phyloP scores from a whole-genome alignment of 2,113 vertebrate genomes.

The Rhizomys pruinosus region DNA sequence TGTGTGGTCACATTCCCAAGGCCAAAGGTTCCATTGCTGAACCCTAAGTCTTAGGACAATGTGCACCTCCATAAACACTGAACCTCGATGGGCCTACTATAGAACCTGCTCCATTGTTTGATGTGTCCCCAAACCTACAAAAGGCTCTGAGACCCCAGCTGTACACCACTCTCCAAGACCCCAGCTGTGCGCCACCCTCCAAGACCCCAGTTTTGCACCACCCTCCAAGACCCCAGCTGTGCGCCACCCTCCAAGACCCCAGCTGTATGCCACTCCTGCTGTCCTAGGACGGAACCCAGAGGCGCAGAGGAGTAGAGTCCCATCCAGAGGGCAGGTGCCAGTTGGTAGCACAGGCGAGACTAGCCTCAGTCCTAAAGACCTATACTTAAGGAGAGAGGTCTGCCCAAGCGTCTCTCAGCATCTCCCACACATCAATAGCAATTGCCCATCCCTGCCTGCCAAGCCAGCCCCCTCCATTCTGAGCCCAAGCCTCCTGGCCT shows the following conservation, averaged over 20 bases:
- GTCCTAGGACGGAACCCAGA: not conserved
- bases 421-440: not conserved
- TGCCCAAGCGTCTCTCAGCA: not conserved
- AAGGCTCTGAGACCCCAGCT: not conserved
- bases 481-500: not conserved
- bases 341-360: not conserved
- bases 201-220: too few species aligned
- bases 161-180: accelerated
- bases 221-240: not conserved
- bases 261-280: too few species aligned
- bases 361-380: not conserved
- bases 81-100: not conserved
- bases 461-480: not conserved
- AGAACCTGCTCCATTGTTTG: not conserved
- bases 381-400: not conserved
- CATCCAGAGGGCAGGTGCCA: not conserved
- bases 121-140: not conserved
- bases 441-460: not conserved
- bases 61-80: not conserved
- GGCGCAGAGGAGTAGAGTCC: not conserved
- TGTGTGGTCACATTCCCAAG: not conserved
- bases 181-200: too few species aligned
- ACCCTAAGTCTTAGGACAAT: not conserved
- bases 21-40: not conserved
- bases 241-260: not conserved